Evolutionary conservation across 2,113 vertebrate species (phyloP).

Genomic region (Cephalopholis sonnerati): DNA sequence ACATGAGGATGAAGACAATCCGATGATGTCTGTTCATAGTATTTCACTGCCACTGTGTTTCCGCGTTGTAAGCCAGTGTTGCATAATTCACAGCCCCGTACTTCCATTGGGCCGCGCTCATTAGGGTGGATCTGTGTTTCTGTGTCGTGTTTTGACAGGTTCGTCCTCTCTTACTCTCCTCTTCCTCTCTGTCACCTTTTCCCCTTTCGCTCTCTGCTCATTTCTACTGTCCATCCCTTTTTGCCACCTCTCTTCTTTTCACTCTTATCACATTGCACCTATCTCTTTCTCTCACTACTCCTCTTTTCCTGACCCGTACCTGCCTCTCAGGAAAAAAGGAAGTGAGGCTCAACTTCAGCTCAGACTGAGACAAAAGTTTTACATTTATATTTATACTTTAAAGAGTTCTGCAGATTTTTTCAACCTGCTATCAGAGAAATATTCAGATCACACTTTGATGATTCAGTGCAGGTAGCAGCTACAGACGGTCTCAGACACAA

Average conservation of each 20-base stretch:
- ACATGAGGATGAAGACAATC: background rate
- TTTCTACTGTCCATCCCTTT: background rate
- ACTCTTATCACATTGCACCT: background rate
- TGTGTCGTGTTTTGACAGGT: slow-evolving; percentile 30
- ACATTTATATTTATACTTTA: background rate
- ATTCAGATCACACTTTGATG: background rate
- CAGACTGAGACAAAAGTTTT: background rate
- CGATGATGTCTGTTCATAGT: slow-evolving; percentile 11
- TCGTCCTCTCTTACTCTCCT: background rate
- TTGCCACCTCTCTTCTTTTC: background rate
- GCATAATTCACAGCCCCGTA: slow-evolving; percentile 45
- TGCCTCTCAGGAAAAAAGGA: background rate
- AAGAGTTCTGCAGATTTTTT: background rate
- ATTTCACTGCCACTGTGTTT: slow-evolving; percentile 18
- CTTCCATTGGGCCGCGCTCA: slow-evolving; percentile 24
- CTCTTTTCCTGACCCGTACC: background rate
- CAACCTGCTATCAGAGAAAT: background rate
- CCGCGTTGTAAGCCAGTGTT: slow-evolving; percentile 30
- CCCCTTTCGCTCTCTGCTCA: background rate
- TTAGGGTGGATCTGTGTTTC: slow-evolving; percentile 35
- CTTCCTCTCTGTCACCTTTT: background rate
- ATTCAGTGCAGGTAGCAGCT: background rate
- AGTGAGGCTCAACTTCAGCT: background rate
- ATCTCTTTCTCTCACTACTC: background rate
- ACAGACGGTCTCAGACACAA: background rate